phyloP scores from a whole-genome alignment of 1,140 invertebrate species.

The Homalodisca vitripennis region DNA sequence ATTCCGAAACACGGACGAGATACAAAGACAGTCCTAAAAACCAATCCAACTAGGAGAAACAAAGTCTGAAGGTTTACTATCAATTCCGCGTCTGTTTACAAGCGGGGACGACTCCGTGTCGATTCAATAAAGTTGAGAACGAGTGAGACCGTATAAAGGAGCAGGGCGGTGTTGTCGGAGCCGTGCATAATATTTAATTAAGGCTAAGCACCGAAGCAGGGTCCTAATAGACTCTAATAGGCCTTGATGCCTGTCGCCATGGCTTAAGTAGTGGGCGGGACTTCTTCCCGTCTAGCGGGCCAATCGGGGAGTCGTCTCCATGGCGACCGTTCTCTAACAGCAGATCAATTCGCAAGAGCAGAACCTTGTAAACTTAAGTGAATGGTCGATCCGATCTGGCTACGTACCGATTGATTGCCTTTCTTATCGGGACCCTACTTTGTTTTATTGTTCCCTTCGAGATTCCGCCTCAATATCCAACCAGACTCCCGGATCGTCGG shows the following conservation, averaged over 20 bases:
- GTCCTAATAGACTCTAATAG: constrained; percentile 12
- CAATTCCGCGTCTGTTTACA: no score
- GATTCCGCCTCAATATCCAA: no score
- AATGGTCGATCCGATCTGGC: constrained; percentile 4
- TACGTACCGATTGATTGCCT: neutral
- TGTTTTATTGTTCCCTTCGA: constrained; percentile 9
- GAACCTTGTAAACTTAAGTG: constrained; percentile 21
- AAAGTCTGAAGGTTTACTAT: no score
- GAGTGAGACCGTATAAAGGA: no score
- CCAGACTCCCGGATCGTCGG: no score
- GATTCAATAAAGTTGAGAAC: no score
- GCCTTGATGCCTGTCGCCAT: constrained; percentile 8
- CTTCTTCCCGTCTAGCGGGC: neutral
- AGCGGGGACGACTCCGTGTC: no score
- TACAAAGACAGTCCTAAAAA: no score
- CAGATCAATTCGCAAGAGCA: constrained; percentile 15
- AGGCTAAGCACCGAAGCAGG: constrained; percentile 15
- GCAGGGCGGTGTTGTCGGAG: neutral
- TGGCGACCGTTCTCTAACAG: constrained; percentile 6
- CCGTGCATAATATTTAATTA: constrained; percentile 5
- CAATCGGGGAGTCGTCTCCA: constrained; percentile 2
- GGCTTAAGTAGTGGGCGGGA: constrained; percentile 9
- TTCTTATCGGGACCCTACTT: neutral
- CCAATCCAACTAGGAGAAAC: no score
- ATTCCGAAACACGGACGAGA: no score